Evolutionary conservation across 2,888 invertebrate genomes (phyloP).

Genomic region (Cephus runcator): DNA sequence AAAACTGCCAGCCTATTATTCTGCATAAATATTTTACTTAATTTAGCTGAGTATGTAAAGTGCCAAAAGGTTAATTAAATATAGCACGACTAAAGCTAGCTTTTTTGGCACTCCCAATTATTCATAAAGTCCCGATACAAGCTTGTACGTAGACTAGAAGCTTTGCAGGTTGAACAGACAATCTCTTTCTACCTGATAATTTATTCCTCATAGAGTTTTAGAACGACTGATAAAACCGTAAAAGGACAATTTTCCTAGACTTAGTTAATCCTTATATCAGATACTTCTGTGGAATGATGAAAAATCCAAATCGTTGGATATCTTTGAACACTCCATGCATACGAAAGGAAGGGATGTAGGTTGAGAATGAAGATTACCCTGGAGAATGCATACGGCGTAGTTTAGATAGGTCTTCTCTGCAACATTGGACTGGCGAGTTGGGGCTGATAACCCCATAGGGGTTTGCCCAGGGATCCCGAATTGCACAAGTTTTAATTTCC

Average conservation of each 20-base stretch:
- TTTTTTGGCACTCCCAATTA: too few species aligned
- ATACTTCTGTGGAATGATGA: too few species aligned
- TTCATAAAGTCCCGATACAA: too few species aligned
- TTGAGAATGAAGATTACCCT: slow-evolving; percentile 47
- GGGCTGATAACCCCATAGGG: slow-evolving; percentile 9
- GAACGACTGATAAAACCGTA: too few species aligned
- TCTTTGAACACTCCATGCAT: not conserved
- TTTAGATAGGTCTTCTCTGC: slow-evolving; percentile 22
- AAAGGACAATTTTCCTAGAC: too few species aligned
- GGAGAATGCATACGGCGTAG: slow-evolving; percentile 35
- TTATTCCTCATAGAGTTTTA: too few species aligned
- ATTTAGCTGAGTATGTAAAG: not conserved
- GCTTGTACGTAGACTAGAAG: too few species aligned
- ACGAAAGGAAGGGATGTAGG: slow-evolving; percentile 5
- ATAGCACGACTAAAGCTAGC: not conserved
- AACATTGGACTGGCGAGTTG: slow-evolving; percentile 7
- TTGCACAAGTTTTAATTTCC: slow-evolving; percentile 35
- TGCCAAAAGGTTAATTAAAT: not conserved
- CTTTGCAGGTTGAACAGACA: too few species aligned
- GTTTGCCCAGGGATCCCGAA: slow-evolving; percentile 11
- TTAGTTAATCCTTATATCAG: too few species aligned
- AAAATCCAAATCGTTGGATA: too few species aligned
- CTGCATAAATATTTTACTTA: not conserved
- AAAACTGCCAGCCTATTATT: too few species aligned
- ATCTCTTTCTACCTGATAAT: too few species aligned